These are phyloP conservation scores for Liparis tanakae DNA, from an alignment of 2,797 vertebrate genomes.

Conservation along the genomic window DNA sequence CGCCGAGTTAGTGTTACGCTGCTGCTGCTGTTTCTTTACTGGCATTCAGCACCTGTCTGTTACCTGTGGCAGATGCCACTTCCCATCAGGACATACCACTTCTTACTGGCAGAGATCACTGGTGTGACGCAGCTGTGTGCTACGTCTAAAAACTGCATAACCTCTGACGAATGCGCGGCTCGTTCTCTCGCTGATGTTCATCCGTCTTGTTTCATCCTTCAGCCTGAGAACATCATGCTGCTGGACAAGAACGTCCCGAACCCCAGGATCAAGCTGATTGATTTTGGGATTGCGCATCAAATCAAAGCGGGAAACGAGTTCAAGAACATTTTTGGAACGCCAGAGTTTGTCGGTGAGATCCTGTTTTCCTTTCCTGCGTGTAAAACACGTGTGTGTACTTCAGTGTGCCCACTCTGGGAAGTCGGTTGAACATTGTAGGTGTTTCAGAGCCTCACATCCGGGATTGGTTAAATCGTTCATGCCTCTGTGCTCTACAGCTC, in stretches of 20 bases:
- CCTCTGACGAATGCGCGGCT: background rate
- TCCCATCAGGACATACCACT: too few relatives aligned
- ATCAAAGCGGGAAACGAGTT: slow-evolving; percentile 97
- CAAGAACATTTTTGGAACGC: slow-evolving; percentile 98
- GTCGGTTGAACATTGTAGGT: slow-evolving; percentile 10
- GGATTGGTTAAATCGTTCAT: slow-evolving; percentile 52
- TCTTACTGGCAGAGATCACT: too few relatives aligned
- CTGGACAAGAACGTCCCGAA: slow-evolving; percentile 94
- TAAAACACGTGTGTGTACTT: too few relatives aligned
- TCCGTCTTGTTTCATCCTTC: slow-evolving; percentile 23
- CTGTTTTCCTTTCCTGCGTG: background rate
- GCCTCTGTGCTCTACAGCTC: slow-evolving; percentile 83
- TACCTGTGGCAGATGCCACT: too few relatives aligned
- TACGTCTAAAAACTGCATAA: too few relatives aligned
- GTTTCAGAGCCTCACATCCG: slow-evolving; percentile 61
- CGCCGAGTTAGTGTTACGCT: too few relatives aligned
- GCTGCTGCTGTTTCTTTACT: too few relatives aligned
- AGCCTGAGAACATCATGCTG: slow-evolving; percentile 99
- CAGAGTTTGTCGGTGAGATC: slow-evolving; percentile 94
- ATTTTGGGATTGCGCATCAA: slow-evolving; percentile 97
- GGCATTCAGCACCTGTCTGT: too few relatives aligned
- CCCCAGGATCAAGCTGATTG: slow-evolving; percentile 97
- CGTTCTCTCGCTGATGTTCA: background rate
- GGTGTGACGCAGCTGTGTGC: too few relatives aligned
- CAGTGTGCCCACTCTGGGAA: slow-evolving; percentile 11